Conservation (phyloP, 2,113 vertebrate genomes). For the Dipodomys merriami region DNA sequence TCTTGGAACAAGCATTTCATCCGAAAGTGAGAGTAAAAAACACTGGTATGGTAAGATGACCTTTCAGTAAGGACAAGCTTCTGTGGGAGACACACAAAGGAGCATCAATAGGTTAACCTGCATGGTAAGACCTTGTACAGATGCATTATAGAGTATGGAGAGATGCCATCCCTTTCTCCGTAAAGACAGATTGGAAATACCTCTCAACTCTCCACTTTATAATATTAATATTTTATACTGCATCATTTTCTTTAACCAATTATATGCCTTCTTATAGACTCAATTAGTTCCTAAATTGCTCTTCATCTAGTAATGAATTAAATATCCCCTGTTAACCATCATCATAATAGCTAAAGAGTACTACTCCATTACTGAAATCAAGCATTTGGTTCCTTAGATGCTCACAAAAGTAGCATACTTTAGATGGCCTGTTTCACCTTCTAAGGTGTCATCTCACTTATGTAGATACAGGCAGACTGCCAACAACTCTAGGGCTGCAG, state of each 20-base stretch:
- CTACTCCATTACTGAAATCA: neutral
- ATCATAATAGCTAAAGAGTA: neutral
- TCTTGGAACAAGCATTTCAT: neutral
- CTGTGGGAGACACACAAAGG: neutral
- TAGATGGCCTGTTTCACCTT: neutral
- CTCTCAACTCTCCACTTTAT: neutral
- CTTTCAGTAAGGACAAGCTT: neutral
- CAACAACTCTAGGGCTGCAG: neutral
- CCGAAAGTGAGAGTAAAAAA: neutral
- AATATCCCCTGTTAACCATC: slow-evolving; percentile 1
- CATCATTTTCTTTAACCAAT: slow-evolving; percentile 48
- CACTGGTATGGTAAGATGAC: neutral
- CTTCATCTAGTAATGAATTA: neutral
- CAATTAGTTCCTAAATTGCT: neutral
- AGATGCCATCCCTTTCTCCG: neutral
- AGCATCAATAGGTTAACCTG: neutral
- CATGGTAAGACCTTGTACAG: neutral
- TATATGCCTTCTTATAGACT: neutral
- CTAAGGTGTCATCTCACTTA: neutral
- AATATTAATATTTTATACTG: slow-evolving; percentile 27
- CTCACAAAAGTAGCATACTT: neutral
- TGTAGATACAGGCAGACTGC: neutral
- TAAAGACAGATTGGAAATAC: slow-evolving; percentile 31
- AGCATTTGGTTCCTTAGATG: neutral
- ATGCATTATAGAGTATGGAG: neutral